Conservation (phyloP, 1,140 invertebrate genomes). For the Euglossa dilemma region DNA sequence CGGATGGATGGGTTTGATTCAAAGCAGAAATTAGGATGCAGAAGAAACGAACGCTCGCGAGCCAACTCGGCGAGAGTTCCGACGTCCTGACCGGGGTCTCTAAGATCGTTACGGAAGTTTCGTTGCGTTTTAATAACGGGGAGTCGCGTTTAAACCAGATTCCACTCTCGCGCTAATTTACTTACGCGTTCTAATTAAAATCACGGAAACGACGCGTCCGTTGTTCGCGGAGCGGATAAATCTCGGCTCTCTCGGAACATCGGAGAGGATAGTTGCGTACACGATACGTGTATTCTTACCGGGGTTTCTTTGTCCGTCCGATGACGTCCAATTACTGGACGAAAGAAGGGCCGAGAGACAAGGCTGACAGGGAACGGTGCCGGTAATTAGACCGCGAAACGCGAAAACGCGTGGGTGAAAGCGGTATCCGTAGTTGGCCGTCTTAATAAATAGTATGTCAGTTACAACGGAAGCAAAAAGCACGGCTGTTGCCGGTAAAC, state of each 20-base stretch:
- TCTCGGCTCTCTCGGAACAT: too few species aligned
- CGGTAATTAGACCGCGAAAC: not conserved
- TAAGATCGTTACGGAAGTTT: not conserved
- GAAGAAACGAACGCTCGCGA: not conserved
- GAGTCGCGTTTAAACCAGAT: not conserved
- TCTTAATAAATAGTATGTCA: constrained; percentile 28
- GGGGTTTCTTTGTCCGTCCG: too few species aligned
- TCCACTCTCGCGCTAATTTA: not conserved
- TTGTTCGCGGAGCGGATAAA: not conserved
- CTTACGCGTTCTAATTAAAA: not conserved
- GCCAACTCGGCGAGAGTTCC: not conserved
- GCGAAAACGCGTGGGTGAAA: too few species aligned
- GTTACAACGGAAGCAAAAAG: constrained; percentile 9
- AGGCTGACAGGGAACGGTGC: not conserved
- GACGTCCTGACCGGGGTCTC: not conserved
- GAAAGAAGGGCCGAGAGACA: not conserved
- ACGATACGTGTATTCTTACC: too few species aligned
- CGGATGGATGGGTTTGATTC: not conserved
- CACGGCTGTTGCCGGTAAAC: constrained; percentile 34
- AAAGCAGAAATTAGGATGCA: not conserved
- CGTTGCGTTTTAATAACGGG: not conserved
- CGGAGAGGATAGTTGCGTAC: too few species aligned
- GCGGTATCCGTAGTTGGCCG: not conserved
- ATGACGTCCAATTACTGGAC: not conserved
- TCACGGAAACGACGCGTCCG: not conserved